phyloP scores from a whole-genome alignment of 2,888 invertebrate species.

The Himalopsyche japonica region DNA sequence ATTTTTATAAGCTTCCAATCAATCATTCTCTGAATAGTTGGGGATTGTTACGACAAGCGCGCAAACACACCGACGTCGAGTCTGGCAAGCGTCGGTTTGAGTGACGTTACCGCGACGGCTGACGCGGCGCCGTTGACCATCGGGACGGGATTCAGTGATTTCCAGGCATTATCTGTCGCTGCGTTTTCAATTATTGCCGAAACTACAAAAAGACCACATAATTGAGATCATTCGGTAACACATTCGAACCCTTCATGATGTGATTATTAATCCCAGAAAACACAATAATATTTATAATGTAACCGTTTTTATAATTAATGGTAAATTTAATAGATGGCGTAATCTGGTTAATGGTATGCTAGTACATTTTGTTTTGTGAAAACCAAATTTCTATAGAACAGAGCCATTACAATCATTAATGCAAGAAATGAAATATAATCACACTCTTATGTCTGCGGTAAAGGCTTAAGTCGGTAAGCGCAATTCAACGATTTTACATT shows the following conservation, averaged over 20 bases:
- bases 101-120: background rate
- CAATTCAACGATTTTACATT: too few relatives aligned
- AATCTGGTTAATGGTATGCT: too few relatives aligned
- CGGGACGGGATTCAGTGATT: background rate
- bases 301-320: too few relatives aligned
- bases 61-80: background rate
- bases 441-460: too few relatives aligned
- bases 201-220: background rate
- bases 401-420: too few relatives aligned
- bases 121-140: background rate
- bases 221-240: background rate
- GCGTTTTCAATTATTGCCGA: background rate
- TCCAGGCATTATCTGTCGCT: background rate
- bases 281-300: too few relatives aligned
- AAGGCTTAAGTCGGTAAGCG: too few relatives aligned
- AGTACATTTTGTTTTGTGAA: too few relatives aligned
- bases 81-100: background rate
- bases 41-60: background rate
- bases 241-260: background rate
- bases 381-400: too few relatives aligned
- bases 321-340: too few relatives aligned
- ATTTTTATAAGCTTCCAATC: background rate
- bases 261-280: too few relatives aligned
- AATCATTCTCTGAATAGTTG: background rate
- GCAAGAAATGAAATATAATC: too few relatives aligned